phyloP scores from a whole-genome alignment of 2,888 invertebrate genomes.

The Synergus gifuensis region DNA sequence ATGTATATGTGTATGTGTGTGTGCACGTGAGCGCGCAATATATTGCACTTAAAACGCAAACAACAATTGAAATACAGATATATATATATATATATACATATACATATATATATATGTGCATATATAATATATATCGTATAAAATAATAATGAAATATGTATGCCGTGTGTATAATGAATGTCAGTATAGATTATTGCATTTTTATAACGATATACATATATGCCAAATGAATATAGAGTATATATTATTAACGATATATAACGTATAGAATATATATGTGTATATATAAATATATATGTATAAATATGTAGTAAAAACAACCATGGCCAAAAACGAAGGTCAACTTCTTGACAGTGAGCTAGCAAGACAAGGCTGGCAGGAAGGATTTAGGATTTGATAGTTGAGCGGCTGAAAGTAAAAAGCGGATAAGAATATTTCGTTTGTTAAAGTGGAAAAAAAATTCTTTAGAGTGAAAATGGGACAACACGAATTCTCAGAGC shows the following conservation, averaged over 20 bases:
- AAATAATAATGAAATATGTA: slow-evolving; percentile 53
- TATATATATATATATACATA: slow-evolving; percentile 45
- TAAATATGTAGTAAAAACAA: slow-evolving; percentile 81
- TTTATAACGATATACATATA: slow-evolving; percentile 50
- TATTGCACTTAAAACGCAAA: slow-evolving; percentile 58
- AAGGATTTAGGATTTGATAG: slow-evolving; percentile 51
- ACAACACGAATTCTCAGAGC: too few species aligned
- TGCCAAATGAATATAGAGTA: slow-evolving; percentile 42
- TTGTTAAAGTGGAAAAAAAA: too few species aligned
- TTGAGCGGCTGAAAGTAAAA: not conserved
- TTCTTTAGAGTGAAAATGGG: too few species aligned
- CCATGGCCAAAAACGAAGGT: slow-evolving; percentile 96
- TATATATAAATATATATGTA: slow-evolving; percentile 62
- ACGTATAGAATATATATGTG: slow-evolving; percentile 58
- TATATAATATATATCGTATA: slow-evolving; percentile 51
- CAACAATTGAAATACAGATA: slow-evolving; percentile 58
- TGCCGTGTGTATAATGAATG: slow-evolving; percentile 9
- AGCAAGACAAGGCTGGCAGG: slow-evolving; percentile 75
- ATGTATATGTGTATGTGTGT: slow-evolving; percentile 62
- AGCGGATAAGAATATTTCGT: too few species aligned
- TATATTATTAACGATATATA: slow-evolving; percentile 44
- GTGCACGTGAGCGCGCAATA: slow-evolving; percentile 55
- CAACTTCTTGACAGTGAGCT: slow-evolving; percentile 92
- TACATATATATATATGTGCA: slow-evolving; percentile 58
- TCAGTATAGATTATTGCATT: slow-evolving; percentile 17